These are phyloP conservation scores for Polymixis flavicincta DNA, from an alignment of 2,888 invertebrate genomes.

Conservation along the genomic window DNA sequence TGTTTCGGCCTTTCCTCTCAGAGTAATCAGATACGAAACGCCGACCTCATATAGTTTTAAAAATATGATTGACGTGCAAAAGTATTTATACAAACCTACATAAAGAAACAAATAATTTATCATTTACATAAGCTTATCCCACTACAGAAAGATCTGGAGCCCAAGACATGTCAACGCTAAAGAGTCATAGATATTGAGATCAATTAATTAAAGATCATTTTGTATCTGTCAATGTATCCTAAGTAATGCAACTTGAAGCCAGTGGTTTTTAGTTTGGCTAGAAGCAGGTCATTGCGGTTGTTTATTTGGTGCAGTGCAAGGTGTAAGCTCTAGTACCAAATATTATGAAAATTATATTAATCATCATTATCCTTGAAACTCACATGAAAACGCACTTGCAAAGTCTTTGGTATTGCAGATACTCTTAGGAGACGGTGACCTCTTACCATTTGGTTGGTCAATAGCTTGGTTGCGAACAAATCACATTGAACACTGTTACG, in stretches of 20 bases:
- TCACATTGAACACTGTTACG: no score
- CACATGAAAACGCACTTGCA: no score
- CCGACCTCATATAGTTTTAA: no score
- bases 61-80: no score
- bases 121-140: not conserved
- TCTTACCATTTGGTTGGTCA: no score
- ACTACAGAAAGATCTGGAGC: not conserved
- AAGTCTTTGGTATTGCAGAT: not conserved
- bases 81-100: no score
- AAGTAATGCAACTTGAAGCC: conserved; percentile 62
- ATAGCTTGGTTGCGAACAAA: no score
- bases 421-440: not conserved
- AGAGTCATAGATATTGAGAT: conserved; percentile 6
- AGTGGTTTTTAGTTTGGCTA: conserved; percentile 62
- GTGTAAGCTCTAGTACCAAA: not conserved
- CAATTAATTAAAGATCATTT: conserved; percentile 64
- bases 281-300: conserved; percentile 69
- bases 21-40: no score
- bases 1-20: no score
- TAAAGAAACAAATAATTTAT: not conserved
- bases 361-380: no score
- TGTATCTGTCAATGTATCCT: conserved; percentile 65
- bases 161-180: not conserved
- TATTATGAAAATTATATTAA: not conserved
- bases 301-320: conserved; percentile 48